A percentile compares a stretch with the other conserved stretches of the same genome.
Conservation (phyloP, 2,888 invertebrate genomes). For the Hypomecis atomaria region DNA sequence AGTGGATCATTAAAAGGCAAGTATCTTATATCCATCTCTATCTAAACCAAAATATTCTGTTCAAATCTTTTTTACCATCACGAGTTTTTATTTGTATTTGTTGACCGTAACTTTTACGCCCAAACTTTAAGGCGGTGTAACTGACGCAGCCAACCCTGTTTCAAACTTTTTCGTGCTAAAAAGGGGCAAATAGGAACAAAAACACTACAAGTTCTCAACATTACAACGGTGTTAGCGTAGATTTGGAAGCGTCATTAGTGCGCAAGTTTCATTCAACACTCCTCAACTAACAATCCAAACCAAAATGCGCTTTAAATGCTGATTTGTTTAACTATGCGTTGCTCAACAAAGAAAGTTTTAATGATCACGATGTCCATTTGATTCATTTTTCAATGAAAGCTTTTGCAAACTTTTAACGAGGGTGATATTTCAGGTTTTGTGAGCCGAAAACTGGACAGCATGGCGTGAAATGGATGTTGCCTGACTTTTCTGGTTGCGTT, state of each 20-base stretch:
- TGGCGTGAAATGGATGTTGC: conserved; percentile 89
- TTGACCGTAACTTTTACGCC: background rate
- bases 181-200: background rate
- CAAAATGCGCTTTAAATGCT: conserved; percentile 4
- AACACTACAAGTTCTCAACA: conserved; percentile 1
- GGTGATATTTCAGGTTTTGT: conserved; percentile 67
- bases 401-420: conserved; percentile 21
- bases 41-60: no score
- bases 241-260: conserved; percentile 6
- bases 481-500: conserved; percentile 91
- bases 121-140: background rate
- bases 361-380: conserved; percentile 14
- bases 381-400: conserved; percentile 4
- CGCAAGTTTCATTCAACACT: conserved; percentile 1
- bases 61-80: no score
- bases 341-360: conserved; percentile 14
- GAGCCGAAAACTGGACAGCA: conserved; percentile 79
- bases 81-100: no score
- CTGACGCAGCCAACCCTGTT: background rate
- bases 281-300: conserved; percentile 1
- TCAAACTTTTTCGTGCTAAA: background rate
- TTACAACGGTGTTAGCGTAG: conserved; percentile 1
- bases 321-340: background rate
- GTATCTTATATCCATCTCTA: no score
- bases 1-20: no score